Base-by-base conservation (phyloP, 2,113 vertebrate species). In the Hypocryptadius cinnamomeus region DNA sequence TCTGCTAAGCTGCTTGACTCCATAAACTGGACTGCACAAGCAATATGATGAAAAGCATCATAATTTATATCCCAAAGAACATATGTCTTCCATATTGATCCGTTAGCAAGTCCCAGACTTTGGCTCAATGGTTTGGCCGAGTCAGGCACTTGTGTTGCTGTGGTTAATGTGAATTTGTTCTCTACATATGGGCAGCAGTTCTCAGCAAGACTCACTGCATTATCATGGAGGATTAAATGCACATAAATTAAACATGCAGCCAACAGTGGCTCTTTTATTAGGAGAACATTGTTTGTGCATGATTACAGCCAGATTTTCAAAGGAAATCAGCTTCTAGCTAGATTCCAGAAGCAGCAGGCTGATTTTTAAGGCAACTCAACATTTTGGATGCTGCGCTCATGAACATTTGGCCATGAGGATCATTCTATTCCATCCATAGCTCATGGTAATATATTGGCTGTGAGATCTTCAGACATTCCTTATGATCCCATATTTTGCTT, bases 151-250 rank as follows among this genome's bases (percentile, higher is more conserved):
- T 71, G 83, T 94, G 90, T 65, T 96, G 51, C 86, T 96, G 96
- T 85, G 96, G 97, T 97, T 96, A 92, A 95, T 85, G 80, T 13
- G 79, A 94, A 95, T 96, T 96, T 97, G 94, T 95, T 95, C 94
- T 79, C 72, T 88, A 60, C 96, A 96, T 97, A 95, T 96, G 97
- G 95, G 78, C 90, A 94, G 74, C 95, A 95, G 78, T 91, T 90
- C 94, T 93, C 95, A 88, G 65, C 90, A 88, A 94, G 92, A 94
- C 65, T 93, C 78, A 37, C 86, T 92, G 84, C 92, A 92, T 96
- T 95, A 96, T 93, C 97, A 93, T 27, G 76, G 90, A 94, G 96
- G 91, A 96, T 96, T 96, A 96, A 95, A 93, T 79, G 44, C 86
- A 93, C 72, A 93, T 94, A 95, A 97, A 97, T 97, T 94, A 97